Percentiles rank a stretch among this genome's conserved stretches.
Evolutionary conservation across 2,888 invertebrate genomes (phyloP).

Genomic region (Acanthopleura granulata): DNA sequence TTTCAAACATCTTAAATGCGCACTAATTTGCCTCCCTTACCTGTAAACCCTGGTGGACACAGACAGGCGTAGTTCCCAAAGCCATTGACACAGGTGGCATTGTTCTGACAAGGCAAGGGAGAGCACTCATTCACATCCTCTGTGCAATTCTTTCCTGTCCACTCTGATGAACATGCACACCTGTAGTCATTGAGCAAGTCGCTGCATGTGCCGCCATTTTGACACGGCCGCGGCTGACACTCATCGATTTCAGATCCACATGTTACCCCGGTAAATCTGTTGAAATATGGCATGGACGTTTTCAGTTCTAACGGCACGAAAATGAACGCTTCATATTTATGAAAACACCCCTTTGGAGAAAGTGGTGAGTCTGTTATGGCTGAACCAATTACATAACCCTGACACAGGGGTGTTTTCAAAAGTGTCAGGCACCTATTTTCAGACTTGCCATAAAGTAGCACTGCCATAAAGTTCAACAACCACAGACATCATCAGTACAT

Average conservation of each 20-base stretch:
- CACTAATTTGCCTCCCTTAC: background rate
- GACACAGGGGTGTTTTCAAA: no score
- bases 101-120: conserved; percentile 94
- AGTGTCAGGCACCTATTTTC: no score
- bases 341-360: no score
- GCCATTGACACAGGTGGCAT: conserved; percentile 82
- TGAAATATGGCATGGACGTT: no score
- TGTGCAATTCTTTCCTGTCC: conserved; percentile 49
- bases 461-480: no score
- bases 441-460: no score
- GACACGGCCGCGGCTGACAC: conserved; percentile 71
- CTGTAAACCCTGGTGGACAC: conserved; percentile 40
- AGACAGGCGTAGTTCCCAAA: conserved; percentile 42
- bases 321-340: no score
- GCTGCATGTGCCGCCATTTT: conserved; percentile 54
- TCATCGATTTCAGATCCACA: conserved; percentile 9
- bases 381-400: no score
- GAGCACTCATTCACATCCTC: conserved; percentile 92
- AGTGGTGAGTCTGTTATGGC: no score
- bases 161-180: conserved; percentile 50
- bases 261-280: background rate
- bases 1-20: background rate
- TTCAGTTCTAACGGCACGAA: no score
- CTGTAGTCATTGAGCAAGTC: conserved; percentile 25
- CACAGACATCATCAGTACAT: no score